Conservation (phyloP, 1,140 invertebrate genomes). For the Homarus americanus region DNA sequence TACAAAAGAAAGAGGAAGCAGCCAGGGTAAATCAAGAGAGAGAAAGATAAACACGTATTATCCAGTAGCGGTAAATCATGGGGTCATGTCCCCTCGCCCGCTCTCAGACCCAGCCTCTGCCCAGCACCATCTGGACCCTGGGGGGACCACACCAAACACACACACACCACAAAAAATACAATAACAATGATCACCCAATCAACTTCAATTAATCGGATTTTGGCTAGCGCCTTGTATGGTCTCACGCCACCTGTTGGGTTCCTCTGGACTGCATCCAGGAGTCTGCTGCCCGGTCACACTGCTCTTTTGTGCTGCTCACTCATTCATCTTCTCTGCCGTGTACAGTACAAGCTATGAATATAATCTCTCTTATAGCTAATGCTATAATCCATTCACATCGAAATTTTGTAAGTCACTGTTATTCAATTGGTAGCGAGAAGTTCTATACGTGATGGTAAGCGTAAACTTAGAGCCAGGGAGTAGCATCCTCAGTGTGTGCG, state of each 20-base stretch:
- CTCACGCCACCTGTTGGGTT: background rate
- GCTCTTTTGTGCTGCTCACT: background rate
- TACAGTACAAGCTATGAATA: too few species aligned
- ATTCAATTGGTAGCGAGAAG: too few species aligned
- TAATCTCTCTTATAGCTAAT: too few species aligned
- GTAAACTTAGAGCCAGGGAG: background rate
- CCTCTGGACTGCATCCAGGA: background rate
- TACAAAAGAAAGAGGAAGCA: background rate
- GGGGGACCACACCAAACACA: conserved; percentile 1
- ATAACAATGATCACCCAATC: conserved; percentile 56
- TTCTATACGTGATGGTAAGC: background rate
- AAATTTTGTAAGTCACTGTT: too few species aligned
- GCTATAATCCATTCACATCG: too few species aligned
- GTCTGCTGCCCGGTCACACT: background rate
- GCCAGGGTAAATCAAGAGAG: background rate
- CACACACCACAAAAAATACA: background rate
- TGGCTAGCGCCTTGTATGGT: conserved; percentile 1
- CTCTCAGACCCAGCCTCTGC: background rate
- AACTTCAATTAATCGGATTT: conserved; percentile 60
- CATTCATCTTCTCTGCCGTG: too few species aligned
- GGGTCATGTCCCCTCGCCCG: background rate
- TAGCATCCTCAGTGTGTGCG: background rate
- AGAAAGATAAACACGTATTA: background rate
- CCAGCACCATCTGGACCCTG: conserved; percentile 21
- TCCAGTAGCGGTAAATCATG: background rate